Conservation (phyloP, 2,113 vertebrate genomes). For the Thomomys bottae region DNA sequence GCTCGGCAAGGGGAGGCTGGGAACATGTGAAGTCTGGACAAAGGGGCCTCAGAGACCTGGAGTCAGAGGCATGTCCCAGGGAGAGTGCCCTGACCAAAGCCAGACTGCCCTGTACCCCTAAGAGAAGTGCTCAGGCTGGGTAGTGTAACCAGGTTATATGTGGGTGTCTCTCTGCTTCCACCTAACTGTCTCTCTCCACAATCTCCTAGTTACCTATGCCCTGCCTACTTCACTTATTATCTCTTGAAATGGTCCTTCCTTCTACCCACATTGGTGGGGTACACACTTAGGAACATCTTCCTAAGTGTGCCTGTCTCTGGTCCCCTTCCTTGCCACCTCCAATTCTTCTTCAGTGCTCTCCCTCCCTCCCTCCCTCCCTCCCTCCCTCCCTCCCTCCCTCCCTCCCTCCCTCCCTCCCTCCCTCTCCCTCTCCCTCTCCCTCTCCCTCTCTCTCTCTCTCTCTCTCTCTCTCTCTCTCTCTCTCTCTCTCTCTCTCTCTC, state of each 20-base stretch:
- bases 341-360: no score
- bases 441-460: no score
- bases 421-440: no score
- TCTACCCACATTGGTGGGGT: not conserved
- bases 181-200: accelerated
- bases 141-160: not conserved
- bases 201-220: not conserved
- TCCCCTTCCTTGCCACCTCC: no score
- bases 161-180: not conserved
- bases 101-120: not conserved
- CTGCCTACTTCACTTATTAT: not conserved
- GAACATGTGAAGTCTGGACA: not conserved
- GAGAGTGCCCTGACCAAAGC: not conserved
- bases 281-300: not conserved
- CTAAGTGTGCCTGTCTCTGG: not conserved
- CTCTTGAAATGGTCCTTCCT: not conserved
- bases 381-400: no score
- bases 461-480: no score
- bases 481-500: no score
- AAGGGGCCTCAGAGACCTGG: not conserved
- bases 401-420: no score
- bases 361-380: no score
- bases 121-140: not conserved
- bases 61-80: not conserved
- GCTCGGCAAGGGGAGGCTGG: not conserved